These are phyloP conservation scores for Acanthopleura granulata DNA, from an alignment of 2,888 invertebrate genomes.

Conservation along the genomic window DNA sequence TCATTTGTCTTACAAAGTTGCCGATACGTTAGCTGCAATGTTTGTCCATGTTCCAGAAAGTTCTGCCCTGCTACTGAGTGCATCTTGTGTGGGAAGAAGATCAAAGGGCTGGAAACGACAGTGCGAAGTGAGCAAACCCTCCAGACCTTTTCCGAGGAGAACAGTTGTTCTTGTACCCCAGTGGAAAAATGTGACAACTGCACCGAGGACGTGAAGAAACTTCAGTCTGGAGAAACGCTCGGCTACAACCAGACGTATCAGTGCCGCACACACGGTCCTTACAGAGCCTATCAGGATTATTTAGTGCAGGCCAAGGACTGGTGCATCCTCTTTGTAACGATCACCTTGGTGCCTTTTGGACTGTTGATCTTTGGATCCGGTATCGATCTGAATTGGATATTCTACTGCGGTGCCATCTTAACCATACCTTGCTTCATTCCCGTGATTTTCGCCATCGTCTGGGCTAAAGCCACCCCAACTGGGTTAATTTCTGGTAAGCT, in stretches of 20 bases:
- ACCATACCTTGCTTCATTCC: neutral
- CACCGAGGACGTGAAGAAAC: neutral
- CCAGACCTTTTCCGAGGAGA: too few relatives aligned
- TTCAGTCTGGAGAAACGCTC: neutral
- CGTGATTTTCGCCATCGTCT: neutral
- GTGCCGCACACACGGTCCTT: neutral
- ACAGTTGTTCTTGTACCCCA: neutral
- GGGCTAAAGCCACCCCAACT: neutral
- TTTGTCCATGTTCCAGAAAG: neutral
- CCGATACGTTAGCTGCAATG: too few relatives aligned
- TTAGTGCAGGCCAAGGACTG: slow-evolving; percentile 7
- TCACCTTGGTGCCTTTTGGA: slow-evolving; percentile 5
- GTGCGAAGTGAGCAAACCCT: too few relatives aligned
- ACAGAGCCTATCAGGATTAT: neutral
- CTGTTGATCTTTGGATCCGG: neutral
- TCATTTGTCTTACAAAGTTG: too few relatives aligned
- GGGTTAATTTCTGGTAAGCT: neutral
- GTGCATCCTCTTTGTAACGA: slow-evolving; percentile 14
- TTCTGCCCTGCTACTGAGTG: neutral
- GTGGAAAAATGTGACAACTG: slow-evolving; percentile 1
- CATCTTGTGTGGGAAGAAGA: neutral
- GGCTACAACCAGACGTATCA: neutral
- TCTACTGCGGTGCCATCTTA: neutral
- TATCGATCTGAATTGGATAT: slow-evolving; percentile 16
- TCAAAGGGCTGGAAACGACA: neutral